These are phyloP conservation scores for Odocoileus virginianus DNA, from an alignment of 2,113 vertebrate genomes.

Conservation along the genomic window DNA sequence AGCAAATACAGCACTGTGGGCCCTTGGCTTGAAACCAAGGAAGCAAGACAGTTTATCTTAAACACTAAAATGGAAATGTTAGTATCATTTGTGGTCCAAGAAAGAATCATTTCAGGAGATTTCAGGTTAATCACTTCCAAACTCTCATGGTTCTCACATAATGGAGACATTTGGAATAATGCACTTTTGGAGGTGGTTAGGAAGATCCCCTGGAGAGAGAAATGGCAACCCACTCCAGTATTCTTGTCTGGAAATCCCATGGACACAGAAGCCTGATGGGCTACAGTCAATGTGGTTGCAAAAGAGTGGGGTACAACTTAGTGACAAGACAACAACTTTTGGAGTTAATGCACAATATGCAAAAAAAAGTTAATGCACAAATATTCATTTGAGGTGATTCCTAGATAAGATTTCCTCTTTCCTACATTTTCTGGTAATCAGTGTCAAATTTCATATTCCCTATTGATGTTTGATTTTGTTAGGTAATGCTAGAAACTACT, in stretches of 20 bases:
- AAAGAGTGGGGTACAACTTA: neutral
- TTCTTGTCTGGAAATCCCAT: neutral
- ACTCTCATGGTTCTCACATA: neutral
- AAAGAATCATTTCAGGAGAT: neutral
- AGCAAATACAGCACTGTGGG: neutral
- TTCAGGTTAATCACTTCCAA: neutral
- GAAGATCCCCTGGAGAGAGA: neutral
- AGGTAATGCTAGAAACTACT: neutral
- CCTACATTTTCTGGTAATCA: neutral
- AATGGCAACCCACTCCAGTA: neutral
- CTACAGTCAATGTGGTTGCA: neutral
- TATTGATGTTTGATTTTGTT: neutral
- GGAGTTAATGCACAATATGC: neutral
- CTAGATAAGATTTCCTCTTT: neutral
- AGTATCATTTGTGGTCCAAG: fast-evolving
- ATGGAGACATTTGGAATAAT: neutral
- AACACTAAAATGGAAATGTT: neutral
- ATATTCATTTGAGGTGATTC: neutral
- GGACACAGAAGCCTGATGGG: neutral
- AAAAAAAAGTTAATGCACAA: neutral
- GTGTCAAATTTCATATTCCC: neutral
- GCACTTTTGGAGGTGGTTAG: neutral
- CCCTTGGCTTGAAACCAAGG: neutral
- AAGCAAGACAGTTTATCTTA: neutral
- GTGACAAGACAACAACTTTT: neutral